phyloP scores from a whole-genome alignment of 1,140 invertebrate genomes.

The Artemia franciscana region DNA sequence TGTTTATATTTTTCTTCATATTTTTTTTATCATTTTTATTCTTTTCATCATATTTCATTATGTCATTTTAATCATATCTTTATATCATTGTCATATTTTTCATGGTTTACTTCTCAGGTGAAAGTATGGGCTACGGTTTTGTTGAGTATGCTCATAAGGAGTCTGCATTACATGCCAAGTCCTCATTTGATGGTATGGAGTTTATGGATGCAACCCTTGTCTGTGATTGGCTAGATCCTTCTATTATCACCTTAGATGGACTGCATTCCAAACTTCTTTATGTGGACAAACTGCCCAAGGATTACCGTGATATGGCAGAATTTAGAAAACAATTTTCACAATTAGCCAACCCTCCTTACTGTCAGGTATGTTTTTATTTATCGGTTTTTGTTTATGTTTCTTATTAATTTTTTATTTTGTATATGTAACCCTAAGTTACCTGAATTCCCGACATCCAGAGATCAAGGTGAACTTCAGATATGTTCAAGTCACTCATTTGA shows the following conservation, averaged over 20 bases:
- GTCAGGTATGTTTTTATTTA: conserved; percentile 31
- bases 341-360: conserved; percentile 29
- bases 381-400: too few species aligned
- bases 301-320: conserved; percentile 28
- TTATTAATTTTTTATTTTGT: too few species aligned
- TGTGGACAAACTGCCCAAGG: conserved; percentile 26
- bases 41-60: too few species aligned
- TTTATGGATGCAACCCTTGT: conserved; percentile 22
- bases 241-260: conserved; percentile 24
- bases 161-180: conserved; percentile 24
- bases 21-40: too few species aligned
- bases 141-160: conserved; percentile 29
- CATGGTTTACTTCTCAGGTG: conserved; percentile 19
- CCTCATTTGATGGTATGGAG: conserved; percentile 24
- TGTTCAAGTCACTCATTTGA: too few species aligned
- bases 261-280: conserved; percentile 30
- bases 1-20: too few species aligned
- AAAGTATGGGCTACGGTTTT: conserved; percentile 34
- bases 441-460: too few species aligned
- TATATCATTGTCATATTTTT: too few species aligned
- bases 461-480: too few species aligned
- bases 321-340: conserved; percentile 28
- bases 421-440: too few species aligned
- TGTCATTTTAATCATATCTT: too few species aligned
- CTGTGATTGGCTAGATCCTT: conserved; percentile 29